Conservation (phyloP, 2,113 vertebrate genomes). For the Pteruthius melanotis region DNA sequence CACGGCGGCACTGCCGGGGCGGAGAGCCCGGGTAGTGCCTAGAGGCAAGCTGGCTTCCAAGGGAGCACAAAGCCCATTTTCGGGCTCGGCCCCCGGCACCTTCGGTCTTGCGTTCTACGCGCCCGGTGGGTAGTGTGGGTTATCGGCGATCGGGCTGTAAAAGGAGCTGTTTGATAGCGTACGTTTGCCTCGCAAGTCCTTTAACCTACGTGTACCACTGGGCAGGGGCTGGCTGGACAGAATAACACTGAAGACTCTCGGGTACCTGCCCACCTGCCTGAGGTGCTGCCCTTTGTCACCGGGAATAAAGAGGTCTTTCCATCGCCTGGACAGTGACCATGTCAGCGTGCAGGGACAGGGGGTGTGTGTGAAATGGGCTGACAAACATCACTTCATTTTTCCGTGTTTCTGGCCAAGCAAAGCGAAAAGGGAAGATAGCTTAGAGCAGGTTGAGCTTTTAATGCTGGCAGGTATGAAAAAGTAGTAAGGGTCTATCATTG, state of each 20-base stretch:
- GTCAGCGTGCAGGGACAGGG: fast-evolving
- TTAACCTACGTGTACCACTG: fast-evolving
- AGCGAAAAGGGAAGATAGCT: background rate
- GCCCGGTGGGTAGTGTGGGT: background rate
- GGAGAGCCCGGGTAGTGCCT: background rate
- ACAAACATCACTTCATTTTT: fast-evolving
- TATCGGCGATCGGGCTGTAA: fast-evolving
- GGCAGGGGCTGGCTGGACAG: background rate
- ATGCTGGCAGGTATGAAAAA: background rate
- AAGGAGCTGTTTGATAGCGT: fast-evolving
- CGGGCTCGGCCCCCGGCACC: background rate
- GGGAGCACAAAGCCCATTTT: fast-evolving
- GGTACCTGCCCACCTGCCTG: background rate
- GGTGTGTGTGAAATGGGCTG: fast-evolving
- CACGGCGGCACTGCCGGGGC: background rate
- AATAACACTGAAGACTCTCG: fast-evolving
- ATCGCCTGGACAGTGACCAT: fast-evolving
- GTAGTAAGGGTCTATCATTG: fast-evolving
- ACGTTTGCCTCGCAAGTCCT: fast-evolving
- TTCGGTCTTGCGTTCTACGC: fast-evolving
- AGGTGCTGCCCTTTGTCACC: background rate
- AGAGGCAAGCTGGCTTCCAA: fast-evolving
- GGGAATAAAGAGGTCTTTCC: fast-evolving
- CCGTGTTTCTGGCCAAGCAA: background rate
- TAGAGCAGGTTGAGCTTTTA: background rate